These are phyloP conservation scores for Oryzias melastigma DNA, from an alignment of 2,113 vertebrate genomes.

Conservation along the genomic window DNA sequence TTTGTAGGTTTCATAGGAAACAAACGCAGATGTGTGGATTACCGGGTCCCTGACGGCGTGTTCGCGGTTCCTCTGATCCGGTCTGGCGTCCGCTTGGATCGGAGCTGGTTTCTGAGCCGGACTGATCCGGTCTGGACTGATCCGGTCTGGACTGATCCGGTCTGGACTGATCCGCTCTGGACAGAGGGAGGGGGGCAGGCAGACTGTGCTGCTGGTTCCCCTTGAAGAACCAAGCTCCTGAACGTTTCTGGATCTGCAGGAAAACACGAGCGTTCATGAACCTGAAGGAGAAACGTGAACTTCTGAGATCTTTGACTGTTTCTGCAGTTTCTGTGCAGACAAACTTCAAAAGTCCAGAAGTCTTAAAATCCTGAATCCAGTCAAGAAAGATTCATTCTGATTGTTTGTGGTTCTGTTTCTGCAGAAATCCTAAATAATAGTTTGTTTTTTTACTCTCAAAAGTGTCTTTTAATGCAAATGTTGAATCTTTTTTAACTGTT, in stretches of 20 bases:
- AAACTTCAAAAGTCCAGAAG: too few relatives aligned
- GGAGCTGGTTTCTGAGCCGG: constrained; percentile 27
- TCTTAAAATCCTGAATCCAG: too few relatives aligned
- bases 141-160: not conserved
- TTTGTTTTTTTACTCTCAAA: too few relatives aligned
- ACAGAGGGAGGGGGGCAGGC: constrained; percentile 83
- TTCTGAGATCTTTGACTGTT: too few relatives aligned
- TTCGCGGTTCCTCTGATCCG: constrained; percentile 1
- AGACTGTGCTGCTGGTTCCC: constrained; percentile 86
- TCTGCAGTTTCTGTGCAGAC: too few relatives aligned
- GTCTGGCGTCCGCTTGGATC: not conserved
- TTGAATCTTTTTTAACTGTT: too few relatives aligned
- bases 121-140: constrained; percentile 60
- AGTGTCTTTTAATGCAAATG: too few relatives aligned
- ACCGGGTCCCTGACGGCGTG: constrained; percentile 15
- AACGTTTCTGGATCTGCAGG: constrained; percentile 89
- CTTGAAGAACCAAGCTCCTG: constrained; percentile 96
- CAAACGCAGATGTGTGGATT: not conserved
- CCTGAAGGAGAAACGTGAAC: not conserved
- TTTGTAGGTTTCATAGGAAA: too few relatives aligned
- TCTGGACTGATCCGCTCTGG: constrained; percentile 67
- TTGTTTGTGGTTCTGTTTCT: too few relatives aligned
- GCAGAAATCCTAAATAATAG: too few relatives aligned
- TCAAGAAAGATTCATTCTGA: too few relatives aligned
- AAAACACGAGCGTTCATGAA: not conserved